Percentiles rank a stretch among this genome's conserved stretches.
Conservation (phyloP, 2,113 vertebrate species). For the Serinus canaria region DNA sequence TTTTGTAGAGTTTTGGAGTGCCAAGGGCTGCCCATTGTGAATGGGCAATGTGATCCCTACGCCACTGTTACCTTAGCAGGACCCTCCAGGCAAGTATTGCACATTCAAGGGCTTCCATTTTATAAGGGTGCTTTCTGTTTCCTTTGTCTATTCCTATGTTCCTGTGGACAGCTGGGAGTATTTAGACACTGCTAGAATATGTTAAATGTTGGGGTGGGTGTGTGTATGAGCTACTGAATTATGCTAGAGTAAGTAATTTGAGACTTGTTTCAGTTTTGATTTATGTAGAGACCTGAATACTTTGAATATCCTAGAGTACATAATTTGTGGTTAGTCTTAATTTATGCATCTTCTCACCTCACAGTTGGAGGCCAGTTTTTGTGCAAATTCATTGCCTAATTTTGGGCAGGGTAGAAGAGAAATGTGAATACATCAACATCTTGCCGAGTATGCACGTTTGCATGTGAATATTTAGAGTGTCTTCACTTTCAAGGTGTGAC, state of each 20-base stretch:
- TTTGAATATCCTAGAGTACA: constrained; percentile 5
- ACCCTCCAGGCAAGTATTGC: constrained; percentile 84
- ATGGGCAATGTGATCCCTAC: constrained; percentile 95
- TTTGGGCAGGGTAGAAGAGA: neutral
- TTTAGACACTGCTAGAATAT: neutral
- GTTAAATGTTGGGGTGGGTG: neutral
- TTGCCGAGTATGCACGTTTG: neutral
- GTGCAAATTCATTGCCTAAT: constrained; percentile 7
- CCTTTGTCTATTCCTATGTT: neutral
- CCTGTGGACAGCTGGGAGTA: neutral
- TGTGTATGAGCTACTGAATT: neutral
- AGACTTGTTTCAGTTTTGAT: constrained; percentile 32
- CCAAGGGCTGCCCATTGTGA: constrained; percentile 95
- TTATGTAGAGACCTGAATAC: constrained; percentile 8
- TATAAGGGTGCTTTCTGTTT: neutral
- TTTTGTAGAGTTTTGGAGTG: constrained; percentile 90
- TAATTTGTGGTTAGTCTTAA: constrained; percentile 24
- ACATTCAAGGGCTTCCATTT: neutral
- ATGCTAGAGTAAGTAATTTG: neutral
- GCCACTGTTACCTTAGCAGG: constrained; percentile 91
- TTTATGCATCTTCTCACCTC: constrained; percentile 38
- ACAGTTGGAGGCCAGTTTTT: constrained; percentile 23
- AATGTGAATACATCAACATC: neutral
- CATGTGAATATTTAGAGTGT: constrained; percentile 7
- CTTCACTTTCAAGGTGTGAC: neutral